Evolutionary conservation across 2,888 invertebrate species (phyloP).

Genomic region (Hecatera dysodea): DNA sequence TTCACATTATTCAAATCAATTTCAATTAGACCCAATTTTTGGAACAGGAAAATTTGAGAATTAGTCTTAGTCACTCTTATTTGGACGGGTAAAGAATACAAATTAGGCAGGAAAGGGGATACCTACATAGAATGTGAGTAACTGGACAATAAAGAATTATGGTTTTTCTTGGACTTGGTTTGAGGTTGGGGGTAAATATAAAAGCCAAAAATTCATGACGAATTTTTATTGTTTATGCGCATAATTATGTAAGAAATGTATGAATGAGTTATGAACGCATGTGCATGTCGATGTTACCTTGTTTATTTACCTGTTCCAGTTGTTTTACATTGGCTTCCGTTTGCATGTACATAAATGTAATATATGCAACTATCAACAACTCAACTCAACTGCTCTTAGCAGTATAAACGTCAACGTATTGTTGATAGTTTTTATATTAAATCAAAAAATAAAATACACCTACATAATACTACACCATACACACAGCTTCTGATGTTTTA

Average conservation of each 20-base stretch:
- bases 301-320: neutral
- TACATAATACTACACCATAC: too few species aligned
- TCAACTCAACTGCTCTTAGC: too few species aligned
- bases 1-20: neutral
- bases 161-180: neutral
- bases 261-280: slow-evolving; percentile 17
- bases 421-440: too few species aligned
- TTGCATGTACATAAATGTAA: too few species aligned
- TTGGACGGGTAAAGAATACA: slow-evolving; percentile 7
- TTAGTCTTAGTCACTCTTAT: neutral
- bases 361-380: too few species aligned
- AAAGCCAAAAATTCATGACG: slow-evolving; percentile 14
- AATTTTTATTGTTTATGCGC: neutral
- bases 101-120: neutral
- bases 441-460: too few species aligned
- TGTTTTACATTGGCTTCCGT: neutral
- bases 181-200: slow-evolving; percentile 21
- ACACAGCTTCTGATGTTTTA: too few species aligned
- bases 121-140: neutral
- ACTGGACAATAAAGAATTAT: slow-evolving; percentile 4
- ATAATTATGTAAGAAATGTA: neutral
- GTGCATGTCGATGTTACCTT: neutral
- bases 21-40: neutral
- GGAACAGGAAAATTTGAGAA: slow-evolving; percentile 2
- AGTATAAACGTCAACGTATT: too few species aligned